Conservation (phyloP, 2,113 vertebrate genomes). For the Lamprotornis superbus region DNA sequence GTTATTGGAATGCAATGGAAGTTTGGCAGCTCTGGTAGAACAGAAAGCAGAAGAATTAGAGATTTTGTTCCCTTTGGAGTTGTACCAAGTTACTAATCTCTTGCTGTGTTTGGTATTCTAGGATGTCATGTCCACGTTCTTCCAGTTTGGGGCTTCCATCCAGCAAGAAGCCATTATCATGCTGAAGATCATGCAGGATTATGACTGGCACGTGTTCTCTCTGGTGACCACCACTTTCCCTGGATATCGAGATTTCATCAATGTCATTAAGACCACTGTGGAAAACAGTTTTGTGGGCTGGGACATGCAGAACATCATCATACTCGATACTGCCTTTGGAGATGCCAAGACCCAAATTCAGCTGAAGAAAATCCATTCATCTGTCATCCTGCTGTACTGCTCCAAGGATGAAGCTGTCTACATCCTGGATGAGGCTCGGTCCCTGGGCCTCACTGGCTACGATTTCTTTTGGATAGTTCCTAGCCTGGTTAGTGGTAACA, state of each 20-base stretch:
- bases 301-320: conserved; percentile 94
- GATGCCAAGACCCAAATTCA: conserved; percentile 91
- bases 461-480: conserved; percentile 98
- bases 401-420: conserved; percentile 93
- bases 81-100: not conserved
- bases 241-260: conserved; percentile 96
- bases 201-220: conserved; percentile 98
- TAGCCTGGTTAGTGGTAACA: conserved; percentile 89
- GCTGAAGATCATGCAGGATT: conserved; percentile 99
- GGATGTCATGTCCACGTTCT: conserved; percentile 95
- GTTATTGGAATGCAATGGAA: not conserved
- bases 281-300: conserved; percentile 99
- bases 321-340: conserved; percentile 88
- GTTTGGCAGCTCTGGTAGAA: not conserved
- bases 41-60: not conserved
- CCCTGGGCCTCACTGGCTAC: conserved; percentile 92
- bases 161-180: conserved; percentile 95
- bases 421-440: conserved; percentile 93
- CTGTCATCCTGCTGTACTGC: conserved; percentile 92
- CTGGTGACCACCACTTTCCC: conserved; percentile 96
- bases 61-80: not conserved
- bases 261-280: conserved; percentile 91
- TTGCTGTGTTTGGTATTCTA: conserved; percentile 61
- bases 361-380: conserved; percentile 96
- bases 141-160: conserved; percentile 98